Conservation (phyloP, 2,113 vertebrate species). For the Holacanthus passer region DNA sequence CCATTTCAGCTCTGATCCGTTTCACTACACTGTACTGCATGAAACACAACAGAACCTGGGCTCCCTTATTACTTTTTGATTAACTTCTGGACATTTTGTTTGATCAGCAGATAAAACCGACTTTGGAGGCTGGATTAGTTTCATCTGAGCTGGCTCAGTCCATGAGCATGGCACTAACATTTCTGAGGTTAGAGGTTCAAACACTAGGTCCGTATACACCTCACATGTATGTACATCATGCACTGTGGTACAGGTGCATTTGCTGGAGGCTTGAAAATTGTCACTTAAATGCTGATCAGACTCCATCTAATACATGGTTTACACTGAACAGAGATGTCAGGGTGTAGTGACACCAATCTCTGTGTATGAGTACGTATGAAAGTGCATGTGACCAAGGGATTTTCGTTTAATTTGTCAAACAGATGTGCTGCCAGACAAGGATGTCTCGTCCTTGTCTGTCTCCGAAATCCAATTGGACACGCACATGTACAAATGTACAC, state of each 20-base stretch:
- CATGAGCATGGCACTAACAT: slow-evolving; percentile 65
- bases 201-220: slow-evolving; percentile 37
- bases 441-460: slow-evolving; percentile 21
- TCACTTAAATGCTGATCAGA: slow-evolving; percentile 3
- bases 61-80: neutral
- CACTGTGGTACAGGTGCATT: neutral
- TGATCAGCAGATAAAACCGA: slow-evolving; percentile 20
- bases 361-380: neutral
- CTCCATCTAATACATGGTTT: neutral
- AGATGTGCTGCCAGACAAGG: slow-evolving; percentile 31
- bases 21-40: neutral
- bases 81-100: neutral
- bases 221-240: slow-evolving; percentile 19
- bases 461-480: slow-evolving; percentile 6
- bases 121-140: slow-evolving; percentile 37
- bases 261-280: neutral
- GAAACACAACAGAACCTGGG: neutral
- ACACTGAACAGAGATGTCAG: slow-evolving; percentile 1
- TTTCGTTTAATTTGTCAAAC: slow-evolving; percentile 17
- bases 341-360: neutral
- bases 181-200: slow-evolving; percentile 69
- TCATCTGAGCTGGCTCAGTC: slow-evolving; percentile 43
- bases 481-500: neutral
- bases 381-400: slow-evolving; percentile 7
- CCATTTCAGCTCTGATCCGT: neutral